Conservation (phyloP, 2,797 vertebrate genomes). For the Danio albolineatus region DNA sequence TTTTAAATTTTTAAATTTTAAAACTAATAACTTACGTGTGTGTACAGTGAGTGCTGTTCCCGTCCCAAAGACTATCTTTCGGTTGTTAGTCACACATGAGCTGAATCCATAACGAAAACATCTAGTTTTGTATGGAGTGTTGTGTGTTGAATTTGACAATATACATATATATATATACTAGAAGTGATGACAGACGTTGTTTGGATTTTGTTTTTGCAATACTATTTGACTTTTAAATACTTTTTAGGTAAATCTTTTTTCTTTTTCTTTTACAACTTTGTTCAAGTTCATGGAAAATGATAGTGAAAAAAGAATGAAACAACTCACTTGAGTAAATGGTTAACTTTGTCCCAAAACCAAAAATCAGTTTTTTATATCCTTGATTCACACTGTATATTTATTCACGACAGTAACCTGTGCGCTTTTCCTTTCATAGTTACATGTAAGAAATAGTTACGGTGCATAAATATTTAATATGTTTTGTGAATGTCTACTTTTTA, state of each 20-base stretch:
- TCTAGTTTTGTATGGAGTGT: no score
- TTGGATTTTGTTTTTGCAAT: not conserved
- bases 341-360: slow-evolving; percentile 31
- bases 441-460: no score
- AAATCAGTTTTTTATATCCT: not conserved
- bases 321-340: slow-evolving; percentile 19
- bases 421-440: no score
- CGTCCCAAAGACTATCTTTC: slow-evolving; percentile 23
- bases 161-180: no score
- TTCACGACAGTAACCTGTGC: slow-evolving; percentile 30
- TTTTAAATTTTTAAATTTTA: no score
- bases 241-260: no score
- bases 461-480: no score
- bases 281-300: no score
- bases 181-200: no score
- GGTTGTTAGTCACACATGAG: slow-evolving; percentile 29
- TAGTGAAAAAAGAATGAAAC: not conserved
- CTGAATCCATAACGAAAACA: slow-evolving; percentile 15
- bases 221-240: not conserved
- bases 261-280: no score
- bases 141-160: no score
- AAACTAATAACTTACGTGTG: slow-evolving; percentile 8
- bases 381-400: slow-evolving; percentile 56
- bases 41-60: slow-evolving; percentile 21
- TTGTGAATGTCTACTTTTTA: no score